phyloP scores from a whole-genome alignment of 2,888 invertebrate species.

The Chironomus tentans region DNA sequence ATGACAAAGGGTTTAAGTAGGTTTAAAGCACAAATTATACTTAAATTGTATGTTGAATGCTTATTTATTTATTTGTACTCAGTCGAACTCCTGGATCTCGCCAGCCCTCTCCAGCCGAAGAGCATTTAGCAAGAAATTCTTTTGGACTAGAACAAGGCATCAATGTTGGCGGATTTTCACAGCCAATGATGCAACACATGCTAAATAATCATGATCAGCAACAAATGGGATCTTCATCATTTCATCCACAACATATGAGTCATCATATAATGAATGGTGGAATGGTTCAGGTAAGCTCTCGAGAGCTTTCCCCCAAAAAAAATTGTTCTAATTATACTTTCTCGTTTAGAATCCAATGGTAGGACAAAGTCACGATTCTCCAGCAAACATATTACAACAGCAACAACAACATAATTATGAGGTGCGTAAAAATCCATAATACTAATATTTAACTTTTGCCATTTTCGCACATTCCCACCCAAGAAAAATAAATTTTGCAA shows the following conservation, averaged over 20 bases:
- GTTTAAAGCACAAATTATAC: constrained; percentile 37
- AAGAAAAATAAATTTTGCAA: not conserved
- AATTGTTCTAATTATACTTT: not conserved
- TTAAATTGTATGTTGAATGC: not conserved
- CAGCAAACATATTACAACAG: constrained; percentile 44
- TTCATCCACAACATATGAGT: constrained; percentile 35
- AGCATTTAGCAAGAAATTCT: constrained; percentile 45
- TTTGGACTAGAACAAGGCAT: constrained; percentile 7
- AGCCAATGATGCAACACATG: constrained; percentile 22
- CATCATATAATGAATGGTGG: constrained; percentile 17
- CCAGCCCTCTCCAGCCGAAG: constrained; percentile 86
- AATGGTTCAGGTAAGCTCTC: constrained; percentile 21
- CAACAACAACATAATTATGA: constrained; percentile 69
- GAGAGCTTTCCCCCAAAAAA: no score
- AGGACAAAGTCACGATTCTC: constrained; percentile 43
- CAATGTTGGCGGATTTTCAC: constrained; percentile 1
- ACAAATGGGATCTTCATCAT: constrained; percentile 31
- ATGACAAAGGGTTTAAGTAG: constrained; percentile 85
- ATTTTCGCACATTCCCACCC: not conserved
- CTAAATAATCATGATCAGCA: constrained; percentile 17
- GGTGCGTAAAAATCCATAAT: constrained; percentile 57
- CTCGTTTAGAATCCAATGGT: constrained; percentile 39
- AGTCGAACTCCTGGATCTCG: constrained; percentile 85
- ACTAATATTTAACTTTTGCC: not conserved
- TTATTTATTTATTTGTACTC: constrained; percentile 34